phyloP scores from a whole-genome alignment of 2,797 vertebrate species.

The Hylomyscus alleni region DNA sequence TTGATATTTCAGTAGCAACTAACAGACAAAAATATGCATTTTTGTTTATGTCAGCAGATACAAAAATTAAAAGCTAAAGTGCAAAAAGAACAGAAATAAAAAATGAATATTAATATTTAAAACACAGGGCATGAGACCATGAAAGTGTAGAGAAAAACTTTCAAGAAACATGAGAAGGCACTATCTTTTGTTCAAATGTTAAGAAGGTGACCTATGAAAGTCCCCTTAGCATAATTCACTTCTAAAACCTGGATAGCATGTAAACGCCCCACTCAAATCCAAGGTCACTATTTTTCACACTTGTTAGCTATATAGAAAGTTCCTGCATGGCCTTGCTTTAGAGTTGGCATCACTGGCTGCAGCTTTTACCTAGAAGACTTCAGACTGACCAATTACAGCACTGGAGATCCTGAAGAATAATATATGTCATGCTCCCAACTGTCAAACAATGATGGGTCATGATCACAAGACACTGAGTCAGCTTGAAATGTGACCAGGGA shows the following conservation, averaged over 20 bases:
- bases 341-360: background rate
- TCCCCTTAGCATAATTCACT: too few species aligned
- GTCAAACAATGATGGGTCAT: accelerated
- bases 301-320: background rate
- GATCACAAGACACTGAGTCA: background rate
- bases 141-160: background rate
- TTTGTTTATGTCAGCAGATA: background rate
- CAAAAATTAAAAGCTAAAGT: conserved; percentile 15
- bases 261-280: background rate
- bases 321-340: background rate
- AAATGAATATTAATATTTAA: background rate
- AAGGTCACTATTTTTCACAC: too few species aligned
- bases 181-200: background rate
- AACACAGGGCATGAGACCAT: background rate
- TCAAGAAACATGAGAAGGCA: background rate
- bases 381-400: background rate
- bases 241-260: background rate
- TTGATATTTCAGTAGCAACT: background rate
- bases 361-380: too few species aligned
- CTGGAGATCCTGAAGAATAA: background rate
- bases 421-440: background rate
- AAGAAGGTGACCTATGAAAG: background rate
- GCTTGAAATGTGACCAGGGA: background rate
- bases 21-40: background rate
- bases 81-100: background rate